These are phyloP conservation scores for Tragelaphus oryx DNA, from an alignment of 2,797 vertebrate genomes.

Conservation along the genomic window DNA sequence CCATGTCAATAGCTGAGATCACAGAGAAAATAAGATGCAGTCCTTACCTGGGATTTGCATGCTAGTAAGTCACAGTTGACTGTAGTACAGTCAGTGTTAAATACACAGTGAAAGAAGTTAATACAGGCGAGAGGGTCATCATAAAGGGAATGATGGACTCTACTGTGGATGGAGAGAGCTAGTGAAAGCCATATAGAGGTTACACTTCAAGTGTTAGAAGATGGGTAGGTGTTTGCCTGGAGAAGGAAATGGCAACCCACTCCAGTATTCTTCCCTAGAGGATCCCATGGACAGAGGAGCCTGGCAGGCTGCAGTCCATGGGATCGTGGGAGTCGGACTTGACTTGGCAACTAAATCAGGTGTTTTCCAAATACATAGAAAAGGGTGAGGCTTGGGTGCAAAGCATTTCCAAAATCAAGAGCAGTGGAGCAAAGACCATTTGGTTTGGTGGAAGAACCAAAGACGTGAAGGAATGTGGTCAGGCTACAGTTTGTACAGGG, in stretches of 20 bases:
- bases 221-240: neutral
- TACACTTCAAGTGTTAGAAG: neutral
- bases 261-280: neutral
- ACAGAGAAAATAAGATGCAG: neutral
- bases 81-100: neutral
- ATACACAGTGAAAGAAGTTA: neutral
- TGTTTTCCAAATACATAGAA: neutral
- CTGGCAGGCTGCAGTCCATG: neutral
- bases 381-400: neutral
- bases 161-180: neutral
- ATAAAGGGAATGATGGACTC: neutral
- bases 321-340: neutral
- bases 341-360: neutral
- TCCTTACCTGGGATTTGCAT: neutral
- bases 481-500: neutral
- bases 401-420: neutral
- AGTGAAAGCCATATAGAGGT: neutral
- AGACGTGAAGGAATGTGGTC: accelerated
- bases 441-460: neutral
- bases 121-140: neutral
- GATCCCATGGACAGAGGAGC: neutral
- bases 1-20: neutral
- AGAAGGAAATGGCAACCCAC: neutral
- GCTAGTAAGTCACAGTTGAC: neutral
- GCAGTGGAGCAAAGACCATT: neutral